Evolutionary conservation across 1,140 invertebrate genomes (phyloP), one percentile per base, ranked within the genome.

Genomic region (Armadillidium nasatum): DNA sequence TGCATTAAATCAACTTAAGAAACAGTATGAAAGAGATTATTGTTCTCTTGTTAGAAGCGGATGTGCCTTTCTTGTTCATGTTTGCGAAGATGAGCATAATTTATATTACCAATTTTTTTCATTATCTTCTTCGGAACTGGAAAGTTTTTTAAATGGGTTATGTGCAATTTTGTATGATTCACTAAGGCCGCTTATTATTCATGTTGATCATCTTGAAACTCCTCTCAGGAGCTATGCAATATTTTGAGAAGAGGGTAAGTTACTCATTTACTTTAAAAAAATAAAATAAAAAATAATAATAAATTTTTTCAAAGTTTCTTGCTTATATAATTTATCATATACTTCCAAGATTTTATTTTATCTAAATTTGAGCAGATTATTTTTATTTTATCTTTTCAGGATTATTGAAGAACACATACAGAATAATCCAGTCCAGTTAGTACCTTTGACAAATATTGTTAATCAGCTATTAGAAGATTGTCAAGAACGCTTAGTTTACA

Each of bases 131-230:
- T 46, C 71, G n/a, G 78, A 79, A 43, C 67, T 81, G 33, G 80
- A 79, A 80, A 82, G 84, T n/a, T 91, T 89, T 83, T 83, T 99
- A 33, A 93, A 94, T 81, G 89, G 89, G 0, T 84, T 99, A 0
- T 99, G 96, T 83, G 92, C 90, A 15, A 90, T 91, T 69, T 84
- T 99, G 9, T 99, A 99, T 83, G 97, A 99, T 83, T 91, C 90
- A 0, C 85, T 99, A 74, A 87, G 97, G n/a, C 96, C 98, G 0
- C 90, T 94, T 73, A 93, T 99, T 50, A 97, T 99, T 79, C 94
- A 97, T 83, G 94, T 99, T 71, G 95, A 97, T 84, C 97, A 99
- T 86, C 87, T 99, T 82, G 97, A 99, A 88, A 98, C 97, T 0
- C 85, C 13, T 93, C 96, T 0, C n/a, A n/a, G n/a, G 97, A 99